Conservation (phyloP, 1,140 invertebrate genomes). For the Bombus haemorrhoidalis region DNA sequence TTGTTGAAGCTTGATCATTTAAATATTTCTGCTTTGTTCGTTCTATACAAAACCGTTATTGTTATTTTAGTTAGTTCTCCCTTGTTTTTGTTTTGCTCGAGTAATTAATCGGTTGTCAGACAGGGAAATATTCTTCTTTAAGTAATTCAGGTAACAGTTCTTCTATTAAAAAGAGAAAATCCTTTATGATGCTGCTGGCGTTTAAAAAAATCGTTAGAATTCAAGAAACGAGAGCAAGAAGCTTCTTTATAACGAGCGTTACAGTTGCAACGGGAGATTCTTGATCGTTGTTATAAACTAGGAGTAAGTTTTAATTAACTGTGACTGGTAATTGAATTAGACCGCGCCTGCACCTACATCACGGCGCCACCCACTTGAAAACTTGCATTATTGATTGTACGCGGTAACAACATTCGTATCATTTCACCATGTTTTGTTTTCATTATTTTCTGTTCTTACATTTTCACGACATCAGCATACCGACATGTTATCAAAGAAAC, state of each 20-base stretch:
- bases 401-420: not conserved
- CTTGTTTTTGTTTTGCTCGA: not conserved
- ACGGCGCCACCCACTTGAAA: conserved; percentile 3
- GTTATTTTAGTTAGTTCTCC: too few species aligned
- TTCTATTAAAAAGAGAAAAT: too few species aligned
- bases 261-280: not conserved
- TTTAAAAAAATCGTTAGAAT: conserved; percentile 13
- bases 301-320: conserved; percentile 5
- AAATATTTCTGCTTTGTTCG: too few species aligned
- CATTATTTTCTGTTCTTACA: not conserved
- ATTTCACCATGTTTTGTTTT: not conserved
- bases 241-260: conserved; percentile 8
- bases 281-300: not conserved
- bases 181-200: not conserved
- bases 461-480: not conserved
- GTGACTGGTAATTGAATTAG: conserved; percentile 25
- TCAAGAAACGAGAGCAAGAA: not conserved
- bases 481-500: not conserved
- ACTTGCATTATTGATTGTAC: not conserved
- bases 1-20: too few species aligned
- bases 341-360: not conserved
- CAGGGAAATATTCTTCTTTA: not conserved
- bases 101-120: not conserved
- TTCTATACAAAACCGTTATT: too few species aligned
- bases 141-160: not conserved